These are phyloP conservation scores for Vidua chalybeata DNA, from an alignment of 2,113 vertebrate species.

Conservation along the genomic window DNA sequence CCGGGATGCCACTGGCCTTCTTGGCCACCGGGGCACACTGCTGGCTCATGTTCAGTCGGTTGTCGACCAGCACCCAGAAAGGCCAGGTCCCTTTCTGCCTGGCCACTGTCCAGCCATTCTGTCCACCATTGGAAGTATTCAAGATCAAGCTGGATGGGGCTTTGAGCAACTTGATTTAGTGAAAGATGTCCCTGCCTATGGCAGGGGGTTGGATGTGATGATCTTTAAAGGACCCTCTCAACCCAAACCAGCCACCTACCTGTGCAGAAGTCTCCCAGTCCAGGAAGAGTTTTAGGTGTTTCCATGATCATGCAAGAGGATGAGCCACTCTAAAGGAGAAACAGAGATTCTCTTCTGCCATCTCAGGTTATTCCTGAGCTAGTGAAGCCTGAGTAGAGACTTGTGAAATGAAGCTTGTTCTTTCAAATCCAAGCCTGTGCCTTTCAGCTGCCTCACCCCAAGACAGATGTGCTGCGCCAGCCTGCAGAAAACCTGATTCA, in stretches of 20 bases:
- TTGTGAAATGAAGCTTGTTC: not conserved
- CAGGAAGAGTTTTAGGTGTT: not conserved
- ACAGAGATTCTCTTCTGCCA: not conserved
- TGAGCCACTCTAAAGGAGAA: not conserved
- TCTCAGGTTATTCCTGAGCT: not conserved
- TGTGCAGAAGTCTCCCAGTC: not conserved
- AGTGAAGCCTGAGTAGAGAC: not conserved
- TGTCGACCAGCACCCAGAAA: not conserved
- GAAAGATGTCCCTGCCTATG: not conserved
- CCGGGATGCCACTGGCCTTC: not conserved
- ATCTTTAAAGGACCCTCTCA: not conserved
- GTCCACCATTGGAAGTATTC: not conserved
- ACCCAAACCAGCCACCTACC: not conserved
- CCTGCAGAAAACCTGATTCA: conserved; percentile 46
- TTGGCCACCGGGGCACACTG: not conserved
- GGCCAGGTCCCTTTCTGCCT: not conserved
- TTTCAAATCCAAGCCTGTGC: not conserved
- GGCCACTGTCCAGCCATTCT: not conserved
- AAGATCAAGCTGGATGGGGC: not conserved
- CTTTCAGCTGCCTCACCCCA: conserved; percentile 29
- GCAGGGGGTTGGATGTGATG: not conserved
- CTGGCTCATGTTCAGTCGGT: not conserved
- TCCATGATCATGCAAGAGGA: not conserved
- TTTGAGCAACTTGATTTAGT: not conserved
- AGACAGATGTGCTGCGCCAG: not conserved